phyloP scores from a whole-genome alignment of 1,140 invertebrate species.

The Philaenus spumarius region DNA sequence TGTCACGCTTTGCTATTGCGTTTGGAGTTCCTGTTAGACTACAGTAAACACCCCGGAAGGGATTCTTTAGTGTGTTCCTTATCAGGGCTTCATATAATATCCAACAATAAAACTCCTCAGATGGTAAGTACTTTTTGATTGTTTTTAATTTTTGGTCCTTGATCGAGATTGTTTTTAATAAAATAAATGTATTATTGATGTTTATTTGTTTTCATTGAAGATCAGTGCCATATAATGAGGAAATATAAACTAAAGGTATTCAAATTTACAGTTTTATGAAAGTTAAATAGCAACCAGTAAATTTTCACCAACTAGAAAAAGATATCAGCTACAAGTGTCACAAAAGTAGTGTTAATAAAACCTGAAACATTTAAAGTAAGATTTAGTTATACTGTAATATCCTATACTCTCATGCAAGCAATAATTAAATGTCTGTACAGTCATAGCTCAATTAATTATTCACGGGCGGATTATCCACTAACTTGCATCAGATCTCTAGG shows the following conservation, averaged over 20 bases:
- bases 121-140: slow-evolving; percentile 37
- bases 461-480: not conserved
- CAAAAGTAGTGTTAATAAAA: no score
- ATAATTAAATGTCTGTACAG: not conserved
- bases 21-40: slow-evolving; percentile 66
- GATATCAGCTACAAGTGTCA: no score
- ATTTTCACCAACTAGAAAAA: no score
- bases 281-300: no score
- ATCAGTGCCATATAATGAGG: no score
- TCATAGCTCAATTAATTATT: not conserved
- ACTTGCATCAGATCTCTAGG: not conserved
- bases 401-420: not conserved
- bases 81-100: slow-evolving; percentile 60
- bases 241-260: no score
- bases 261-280: no score
- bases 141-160: slow-evolving; percentile 2
- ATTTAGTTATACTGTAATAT: no score
- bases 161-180: no score
- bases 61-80: slow-evolving; percentile 56
- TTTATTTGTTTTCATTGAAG: no score
- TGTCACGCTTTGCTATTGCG: slow-evolving; percentile 64
- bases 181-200: no score
- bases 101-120: slow-evolving; percentile 33
- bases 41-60: slow-evolving; percentile 56
- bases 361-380: no score